Evolutionary conservation across 1,140 invertebrate genomes (phyloP), one percentile per base, ranked within the genome.

Genomic region (Pseudomyrmex flavicornis): DNA sequence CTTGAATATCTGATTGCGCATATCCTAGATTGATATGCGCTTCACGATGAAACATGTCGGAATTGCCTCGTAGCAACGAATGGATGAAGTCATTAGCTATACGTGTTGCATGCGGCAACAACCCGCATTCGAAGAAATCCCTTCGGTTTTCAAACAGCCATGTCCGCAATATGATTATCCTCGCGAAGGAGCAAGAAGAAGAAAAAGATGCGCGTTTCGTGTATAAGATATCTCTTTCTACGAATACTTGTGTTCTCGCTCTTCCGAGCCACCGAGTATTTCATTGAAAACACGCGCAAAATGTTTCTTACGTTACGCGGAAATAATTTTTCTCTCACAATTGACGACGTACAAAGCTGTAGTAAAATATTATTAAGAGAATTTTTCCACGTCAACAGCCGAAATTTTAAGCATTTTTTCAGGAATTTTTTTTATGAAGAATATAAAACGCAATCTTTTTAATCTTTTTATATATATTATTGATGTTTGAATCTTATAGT

Each of bases 41-140:
- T 35, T 75, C 10, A 65, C 59, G 26, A 35, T 44, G 61, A 76
- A 66, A 68, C 62, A 66, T 9, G n/a, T 66, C 44, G 44, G 35
- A 50, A 58, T 35, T 72, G 44, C 44, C 44, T 59, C 26, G 2
- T 70, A 46, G 48, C 54, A 70, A 70, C 52, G 66, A 3, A 70
- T 35, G 56, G 5, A 72, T 80, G 52, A 58, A 80, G 76, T 58
- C 76, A 80, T 80, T 59, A 70, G 35, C 58, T 56, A 26, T 3
- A 7, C 13, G n/a, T 10, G 22, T 63, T 75, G 73, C 73, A 35
- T 65, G 59, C 35, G 5, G 35, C 59, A 61, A 26, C 59, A 61
- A 26, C 54, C 52, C 8, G 17, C 15, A n/a, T 75, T 75, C 46
- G 10, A 58, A 79, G 35, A 46, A 70, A 58, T 70, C 35, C 7